These are phyloP conservation scores for Drosophila guanche DNA, from an alignment of 1,140 invertebrate genomes.

Conservation along the genomic window DNA sequence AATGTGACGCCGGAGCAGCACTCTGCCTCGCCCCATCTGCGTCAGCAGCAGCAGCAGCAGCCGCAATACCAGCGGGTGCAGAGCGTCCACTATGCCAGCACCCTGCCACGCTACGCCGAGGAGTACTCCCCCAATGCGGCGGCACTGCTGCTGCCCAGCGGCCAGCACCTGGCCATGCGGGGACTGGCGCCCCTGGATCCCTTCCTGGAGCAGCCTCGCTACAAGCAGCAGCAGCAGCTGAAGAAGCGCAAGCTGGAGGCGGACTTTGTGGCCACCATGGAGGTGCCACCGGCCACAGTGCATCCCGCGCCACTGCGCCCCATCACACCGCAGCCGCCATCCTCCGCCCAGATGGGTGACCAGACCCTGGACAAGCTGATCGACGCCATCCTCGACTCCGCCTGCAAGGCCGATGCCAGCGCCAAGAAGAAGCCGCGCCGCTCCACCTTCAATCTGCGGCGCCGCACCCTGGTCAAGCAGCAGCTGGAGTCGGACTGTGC, in stretches of 20 bases:
- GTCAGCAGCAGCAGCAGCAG: neutral
- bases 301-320: neutral
- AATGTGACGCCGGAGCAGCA: constrained; percentile 65
- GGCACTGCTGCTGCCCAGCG: constrained; percentile 42
- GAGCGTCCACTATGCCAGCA: constrained; percentile 64
- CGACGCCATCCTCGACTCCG: constrained; percentile 80
- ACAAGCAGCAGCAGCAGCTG: constrained; percentile 41
- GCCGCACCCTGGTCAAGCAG: constrained; percentile 75
- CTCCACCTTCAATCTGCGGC: constrained; percentile 70
- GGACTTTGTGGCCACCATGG: constrained; percentile 63
- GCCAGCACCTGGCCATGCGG: constrained; percentile 70
- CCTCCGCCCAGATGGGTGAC: constrained; percentile 72
- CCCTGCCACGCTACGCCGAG: constrained; percentile 70
- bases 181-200: constrained; percentile 70
- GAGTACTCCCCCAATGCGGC: constrained; percentile 71
- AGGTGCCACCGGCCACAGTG: neutral
- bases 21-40: no score
- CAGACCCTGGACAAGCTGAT: constrained; percentile 79
- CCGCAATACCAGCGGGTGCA: constrained; percentile 38
- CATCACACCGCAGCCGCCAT: constrained; percentile 49
- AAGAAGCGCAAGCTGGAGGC: constrained; percentile 65
- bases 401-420: constrained; percentile 68
- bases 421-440: constrained; percentile 68
- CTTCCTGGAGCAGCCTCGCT: constrained; percentile 72
- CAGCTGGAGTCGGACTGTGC: constrained; percentile 48